These are phyloP conservation scores for Miltochrista miniata DNA, from an alignment of 2,888 invertebrate species.

Conservation along the genomic window DNA sequence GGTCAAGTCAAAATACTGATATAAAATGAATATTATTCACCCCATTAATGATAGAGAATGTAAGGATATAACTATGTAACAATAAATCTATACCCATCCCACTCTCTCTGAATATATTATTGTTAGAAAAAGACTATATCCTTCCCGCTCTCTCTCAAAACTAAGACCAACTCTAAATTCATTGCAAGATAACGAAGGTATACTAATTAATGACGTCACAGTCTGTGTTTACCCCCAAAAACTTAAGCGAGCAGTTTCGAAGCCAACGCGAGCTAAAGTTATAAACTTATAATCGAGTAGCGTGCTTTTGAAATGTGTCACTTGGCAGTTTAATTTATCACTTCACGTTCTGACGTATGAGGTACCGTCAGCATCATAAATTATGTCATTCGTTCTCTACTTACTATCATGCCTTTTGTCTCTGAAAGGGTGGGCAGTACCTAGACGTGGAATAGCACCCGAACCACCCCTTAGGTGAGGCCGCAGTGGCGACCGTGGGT, in stretches of 20 bases:
- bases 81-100: no score
- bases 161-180: constrained; percentile 1
- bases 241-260: constrained; percentile 14
- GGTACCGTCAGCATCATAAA: background rate
- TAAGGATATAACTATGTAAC: no score
- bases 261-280: background rate
- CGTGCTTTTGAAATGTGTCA: constrained; percentile 2
- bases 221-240: constrained; percentile 19
- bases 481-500: no score
- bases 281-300: constrained; percentile 1
- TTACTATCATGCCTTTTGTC: no score
- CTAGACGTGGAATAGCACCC: no score
- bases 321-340: background rate
- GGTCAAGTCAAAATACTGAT: no score
- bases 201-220: constrained; percentile 19
- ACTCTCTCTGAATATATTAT: no score
- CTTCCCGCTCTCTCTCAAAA: constrained; percentile 1
- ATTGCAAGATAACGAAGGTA: constrained; percentile 10
- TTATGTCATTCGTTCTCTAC: background rate
- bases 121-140: background rate
- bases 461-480: no score
- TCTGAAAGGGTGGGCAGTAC: no score
- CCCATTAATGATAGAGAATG: no score
- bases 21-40: no score
- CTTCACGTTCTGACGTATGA: background rate